phyloP scores from a whole-genome alignment of 2,113 vertebrate genomes.

The Cyanocitta stelleri region DNA sequence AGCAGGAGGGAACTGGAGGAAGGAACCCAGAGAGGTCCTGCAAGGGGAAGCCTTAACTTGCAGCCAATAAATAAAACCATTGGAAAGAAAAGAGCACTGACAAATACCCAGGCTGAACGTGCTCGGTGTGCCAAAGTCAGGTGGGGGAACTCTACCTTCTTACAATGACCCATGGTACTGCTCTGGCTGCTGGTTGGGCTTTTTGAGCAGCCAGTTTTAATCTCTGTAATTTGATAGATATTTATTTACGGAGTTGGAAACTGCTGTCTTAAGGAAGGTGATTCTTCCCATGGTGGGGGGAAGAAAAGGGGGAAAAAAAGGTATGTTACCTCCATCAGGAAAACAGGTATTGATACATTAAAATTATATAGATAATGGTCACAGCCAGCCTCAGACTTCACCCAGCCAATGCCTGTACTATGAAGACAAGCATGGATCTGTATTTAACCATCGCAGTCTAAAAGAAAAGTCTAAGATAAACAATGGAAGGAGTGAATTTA shows the following conservation, averaged over 20 bases:
- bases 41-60: constrained; percentile 32
- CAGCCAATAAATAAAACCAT: not conserved
- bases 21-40: constrained; percentile 28
- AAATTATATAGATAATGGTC: not conserved
- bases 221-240: not conserved
- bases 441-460: not conserved
- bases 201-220: not conserved
- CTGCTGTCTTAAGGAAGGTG: not conserved
- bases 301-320: not conserved
- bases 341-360: not conserved
- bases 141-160: not conserved
- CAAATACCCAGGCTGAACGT: not conserved
- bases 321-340: not conserved
- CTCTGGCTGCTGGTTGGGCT: not conserved
- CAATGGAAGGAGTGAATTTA: not conserved
- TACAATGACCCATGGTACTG: not conserved
- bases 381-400: not conserved
- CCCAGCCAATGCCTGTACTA: not conserved
- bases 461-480: not conserved
- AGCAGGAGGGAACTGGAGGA: not conserved
- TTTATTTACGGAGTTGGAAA: not conserved
- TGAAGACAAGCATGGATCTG: not conserved
- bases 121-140: not conserved
- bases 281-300: not conserved
- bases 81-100: not conserved